Percentiles rank a stretch among this genome's conserved stretches.
Evolutionary conservation across 2,113 vertebrate genomes (phyloP).

Genomic region (Etheostoma spectabile): DNA sequence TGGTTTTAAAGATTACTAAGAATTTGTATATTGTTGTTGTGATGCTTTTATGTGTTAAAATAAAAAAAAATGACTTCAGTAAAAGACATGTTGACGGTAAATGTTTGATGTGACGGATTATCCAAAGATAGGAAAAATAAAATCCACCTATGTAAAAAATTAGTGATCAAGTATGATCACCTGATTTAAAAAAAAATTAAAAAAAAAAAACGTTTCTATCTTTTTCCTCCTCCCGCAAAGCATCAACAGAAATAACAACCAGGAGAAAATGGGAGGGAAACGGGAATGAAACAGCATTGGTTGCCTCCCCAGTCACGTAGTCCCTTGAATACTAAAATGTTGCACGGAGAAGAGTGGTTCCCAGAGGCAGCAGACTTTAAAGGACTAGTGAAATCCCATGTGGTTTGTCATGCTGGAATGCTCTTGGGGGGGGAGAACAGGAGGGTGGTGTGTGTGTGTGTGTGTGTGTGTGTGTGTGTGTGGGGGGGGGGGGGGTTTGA

Average conservation of each 20-base stretch:
- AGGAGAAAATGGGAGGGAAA: constrained; percentile 53
- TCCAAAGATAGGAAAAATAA: constrained; percentile 64
- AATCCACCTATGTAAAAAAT: constrained; percentile 12
- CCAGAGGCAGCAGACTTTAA: constrained; percentile 84
- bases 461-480: not conserved
- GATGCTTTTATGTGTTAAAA: constrained; percentile 93
- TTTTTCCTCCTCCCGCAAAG: constrained; percentile 32
- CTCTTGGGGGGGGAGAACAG: constrained; percentile 48
- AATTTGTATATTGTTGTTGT: constrained; percentile 95
- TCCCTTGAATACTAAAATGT: constrained; percentile 83
- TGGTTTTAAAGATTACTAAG: constrained; percentile 90
- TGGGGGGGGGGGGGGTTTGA: constrained; percentile 21
- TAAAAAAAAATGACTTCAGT: constrained; percentile 82
- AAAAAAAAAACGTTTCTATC: constrained; percentile 5
- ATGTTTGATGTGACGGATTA: constrained; percentile 73
- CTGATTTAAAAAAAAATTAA: constrained; percentile 29
- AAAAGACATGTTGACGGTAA: constrained; percentile 76
- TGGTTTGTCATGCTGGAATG: constrained; percentile 85
- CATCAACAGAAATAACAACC: constrained; percentile 69
- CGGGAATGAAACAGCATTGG: constrained; percentile 63
- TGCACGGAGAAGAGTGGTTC: constrained; percentile 80
- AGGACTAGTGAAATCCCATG: constrained; percentile 84
- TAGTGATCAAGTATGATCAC: constrained; percentile 69
- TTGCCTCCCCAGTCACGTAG: constrained; percentile 83
- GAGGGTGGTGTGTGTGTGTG: not conserved